Percentiles rank a stretch among this genome's conserved stretches.
Evolutionary conservation across 2,113 vertebrate genomes (phyloP).

Genomic region (Hylia prasina): DNA sequence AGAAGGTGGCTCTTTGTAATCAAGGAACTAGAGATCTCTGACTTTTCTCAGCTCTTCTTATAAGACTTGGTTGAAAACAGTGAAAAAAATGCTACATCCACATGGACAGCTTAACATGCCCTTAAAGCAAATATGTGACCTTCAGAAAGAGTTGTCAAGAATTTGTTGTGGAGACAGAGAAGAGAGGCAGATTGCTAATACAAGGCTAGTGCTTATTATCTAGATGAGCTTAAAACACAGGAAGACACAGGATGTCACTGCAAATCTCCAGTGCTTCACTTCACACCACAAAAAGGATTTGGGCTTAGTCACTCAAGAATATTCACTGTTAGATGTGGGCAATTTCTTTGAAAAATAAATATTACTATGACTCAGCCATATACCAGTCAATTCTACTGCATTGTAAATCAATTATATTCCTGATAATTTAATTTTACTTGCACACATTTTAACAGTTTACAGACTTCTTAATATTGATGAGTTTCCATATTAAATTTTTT

Average conservation of each 20-base stretch:
- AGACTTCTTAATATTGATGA: background rate
- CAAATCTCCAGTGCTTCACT: background rate
- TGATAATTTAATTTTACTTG: background rate
- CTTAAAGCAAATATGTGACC: background rate
- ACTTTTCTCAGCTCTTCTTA: background rate
- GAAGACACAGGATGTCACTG: background rate
- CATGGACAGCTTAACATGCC: background rate
- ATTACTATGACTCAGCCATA: background rate
- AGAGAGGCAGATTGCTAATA: background rate
- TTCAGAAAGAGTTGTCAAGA: background rate
- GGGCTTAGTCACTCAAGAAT: background rate
- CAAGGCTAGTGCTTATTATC: background rate
- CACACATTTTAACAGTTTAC: background rate
- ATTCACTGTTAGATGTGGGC: background rate
- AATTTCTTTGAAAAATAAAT: background rate
- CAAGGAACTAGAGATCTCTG: background rate
- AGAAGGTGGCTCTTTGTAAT: background rate
- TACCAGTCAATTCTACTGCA: background rate
- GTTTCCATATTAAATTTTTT: background rate
- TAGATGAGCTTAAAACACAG: background rate
- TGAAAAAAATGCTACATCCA: background rate
- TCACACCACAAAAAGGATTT: background rate
- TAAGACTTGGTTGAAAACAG: background rate
- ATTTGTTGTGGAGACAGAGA: background rate
- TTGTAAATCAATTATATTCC: background rate